A percentile compares a stretch with the other conserved stretches of the same genome.
Evolutionary conservation across 2,113 vertebrate genomes (phyloP).

Genomic region (Ctenodactylus gundi): DNA sequence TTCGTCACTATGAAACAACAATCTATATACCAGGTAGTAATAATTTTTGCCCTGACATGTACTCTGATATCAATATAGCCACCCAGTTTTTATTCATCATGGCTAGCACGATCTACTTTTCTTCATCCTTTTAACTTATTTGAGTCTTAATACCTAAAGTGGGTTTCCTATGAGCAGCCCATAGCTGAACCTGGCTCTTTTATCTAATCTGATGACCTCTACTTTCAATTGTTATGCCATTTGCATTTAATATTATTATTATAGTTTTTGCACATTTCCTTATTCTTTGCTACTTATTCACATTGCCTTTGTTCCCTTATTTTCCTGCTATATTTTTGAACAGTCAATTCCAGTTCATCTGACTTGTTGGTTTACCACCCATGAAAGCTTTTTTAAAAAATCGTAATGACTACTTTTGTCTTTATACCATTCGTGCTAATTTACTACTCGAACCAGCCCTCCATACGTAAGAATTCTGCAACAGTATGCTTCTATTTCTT

Average conservation of each 20-base stretch:
- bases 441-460: no score
- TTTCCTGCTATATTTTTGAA: background rate
- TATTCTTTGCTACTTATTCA: background rate
- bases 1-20: background rate
- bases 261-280: background rate
- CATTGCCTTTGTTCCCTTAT: background rate
- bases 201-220: background rate
- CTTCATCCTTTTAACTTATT: background rate
- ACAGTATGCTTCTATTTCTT: background rate
- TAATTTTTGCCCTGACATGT: background rate
- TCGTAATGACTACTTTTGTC: background rate
- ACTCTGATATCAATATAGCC: background rate
- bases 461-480: background rate
- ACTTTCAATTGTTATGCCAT: background rate
- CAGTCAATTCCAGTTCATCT: background rate
- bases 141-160: conserved; percentile 17
- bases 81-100: background rate
- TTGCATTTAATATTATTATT: background rate
- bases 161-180: background rate
- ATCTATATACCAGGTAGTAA: background rate
- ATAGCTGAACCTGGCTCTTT: background rate
- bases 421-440: background rate
- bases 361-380: background rate
- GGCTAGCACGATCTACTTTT: background rate
- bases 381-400: background rate